These are phyloP conservation scores for Syngnathus rostellatus DNA, from an alignment of 2,797 vertebrate genomes.

Conservation along the genomic window DNA sequence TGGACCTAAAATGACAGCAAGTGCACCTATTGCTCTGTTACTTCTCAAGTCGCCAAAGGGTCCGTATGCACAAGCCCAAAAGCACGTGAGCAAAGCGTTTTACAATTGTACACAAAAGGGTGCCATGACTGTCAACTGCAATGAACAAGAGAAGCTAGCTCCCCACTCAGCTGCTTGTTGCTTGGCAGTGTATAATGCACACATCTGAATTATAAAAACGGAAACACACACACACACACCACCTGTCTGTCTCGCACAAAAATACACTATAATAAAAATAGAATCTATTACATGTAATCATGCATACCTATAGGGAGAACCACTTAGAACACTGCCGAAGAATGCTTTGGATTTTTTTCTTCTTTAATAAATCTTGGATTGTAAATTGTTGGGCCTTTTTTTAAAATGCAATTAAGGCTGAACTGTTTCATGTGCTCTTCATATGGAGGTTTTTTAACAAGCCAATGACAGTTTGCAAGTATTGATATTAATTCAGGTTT, in stretches of 20 bases:
- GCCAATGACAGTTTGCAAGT: constrained; percentile 6
- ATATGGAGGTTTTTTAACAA: constrained; percentile 39
- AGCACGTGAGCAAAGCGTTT: neutral
- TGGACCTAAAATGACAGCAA: neutral
- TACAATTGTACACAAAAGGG: constrained; percentile 20
- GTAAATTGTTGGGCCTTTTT: constrained; percentile 11
- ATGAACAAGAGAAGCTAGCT: constrained; percentile 25
- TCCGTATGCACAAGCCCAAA: constrained; percentile 14
- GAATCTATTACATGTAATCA: constrained; percentile 66
- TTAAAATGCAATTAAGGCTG: constrained; percentile 43
- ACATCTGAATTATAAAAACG: constrained; percentile 69
- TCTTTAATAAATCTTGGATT: constrained; percentile 10
- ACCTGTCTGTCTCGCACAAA: constrained; percentile 63
- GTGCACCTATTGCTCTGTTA: constrained; percentile 17
- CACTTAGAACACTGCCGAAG: constrained; percentile 45
- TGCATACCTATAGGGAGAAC: constrained; percentile 65
- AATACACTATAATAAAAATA: constrained; percentile 73
- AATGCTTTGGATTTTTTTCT: constrained; percentile 29
- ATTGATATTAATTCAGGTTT: neutral
- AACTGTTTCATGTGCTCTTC: constrained; percentile 57
- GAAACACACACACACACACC: constrained; percentile 22
- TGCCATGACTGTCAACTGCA: constrained; percentile 42
- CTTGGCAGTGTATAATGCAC: constrained; percentile 77
- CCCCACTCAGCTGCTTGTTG: constrained; percentile 38
- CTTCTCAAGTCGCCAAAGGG: constrained; percentile 22